A percentile compares a stretch with the other conserved stretches of the same genome.
Conservation (phyloP, 2,888 invertebrate genomes). For the Erebia palarica region DNA sequence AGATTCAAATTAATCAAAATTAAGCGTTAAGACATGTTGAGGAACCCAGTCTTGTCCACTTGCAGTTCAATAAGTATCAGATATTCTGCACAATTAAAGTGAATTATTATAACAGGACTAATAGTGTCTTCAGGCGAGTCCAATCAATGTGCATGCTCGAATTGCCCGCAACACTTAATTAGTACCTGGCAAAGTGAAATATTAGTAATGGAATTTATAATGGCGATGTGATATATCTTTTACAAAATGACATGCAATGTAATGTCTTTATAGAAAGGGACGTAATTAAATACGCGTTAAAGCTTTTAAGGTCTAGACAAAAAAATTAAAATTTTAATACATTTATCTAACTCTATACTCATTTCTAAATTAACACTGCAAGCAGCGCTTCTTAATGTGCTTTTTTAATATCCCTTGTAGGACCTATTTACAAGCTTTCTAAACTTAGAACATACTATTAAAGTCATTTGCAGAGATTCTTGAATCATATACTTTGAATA, state of each 20-base stretch:
- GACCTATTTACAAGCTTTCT: too few species aligned
- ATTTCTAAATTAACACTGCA: too few species aligned
- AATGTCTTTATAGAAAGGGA: slow-evolving; percentile 30
- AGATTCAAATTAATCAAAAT: neutral
- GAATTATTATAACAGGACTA: slow-evolving; percentile 62
- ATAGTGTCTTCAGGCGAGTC: slow-evolving; percentile 72
- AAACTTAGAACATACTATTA: too few species aligned
- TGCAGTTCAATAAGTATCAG: slow-evolving; percentile 16
- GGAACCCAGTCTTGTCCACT: neutral
- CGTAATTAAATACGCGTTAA: neutral
- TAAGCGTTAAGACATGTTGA: neutral
- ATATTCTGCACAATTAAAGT: slow-evolving; percentile 34
- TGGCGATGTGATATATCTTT: slow-evolving; percentile 50
- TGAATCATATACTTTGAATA: too few species aligned
- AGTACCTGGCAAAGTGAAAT: slow-evolving; percentile 68
- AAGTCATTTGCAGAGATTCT: too few species aligned
- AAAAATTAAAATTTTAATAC: neutral
- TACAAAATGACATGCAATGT: slow-evolving; percentile 54
- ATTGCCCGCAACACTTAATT: slow-evolving; percentile 75
- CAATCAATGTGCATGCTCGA: slow-evolving; percentile 70
- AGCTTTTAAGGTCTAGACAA: neutral
- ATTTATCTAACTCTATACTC: too few species aligned
- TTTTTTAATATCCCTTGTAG: too few species aligned
- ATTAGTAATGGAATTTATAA: slow-evolving; percentile 73
- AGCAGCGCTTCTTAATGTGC: too few species aligned